Evolutionary conservation across 2,113 vertebrate species (phyloP), one percentile per base, ranked within the genome.

Genomic region (Tauraco erythrolophus): DNA sequence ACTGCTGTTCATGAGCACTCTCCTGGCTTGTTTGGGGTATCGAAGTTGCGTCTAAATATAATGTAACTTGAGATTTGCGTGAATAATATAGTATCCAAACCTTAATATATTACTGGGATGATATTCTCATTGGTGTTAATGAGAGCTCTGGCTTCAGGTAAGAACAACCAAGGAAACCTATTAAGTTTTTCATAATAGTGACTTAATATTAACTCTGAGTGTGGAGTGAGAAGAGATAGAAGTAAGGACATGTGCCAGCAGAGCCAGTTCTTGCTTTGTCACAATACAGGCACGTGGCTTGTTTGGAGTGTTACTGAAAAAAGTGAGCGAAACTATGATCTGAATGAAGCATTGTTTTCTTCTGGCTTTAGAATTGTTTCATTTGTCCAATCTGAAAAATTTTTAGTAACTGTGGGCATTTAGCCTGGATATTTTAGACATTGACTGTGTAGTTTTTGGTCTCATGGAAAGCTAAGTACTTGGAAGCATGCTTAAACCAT

Each of bases 241-340:
- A 81, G 25, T 30, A 79, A 62, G 19, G 16, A 21, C 0, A 0
- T 50, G 18, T 68, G 92, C 31, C 9, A 53, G 24, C 16, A 76
- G 25, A 88, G 9, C 19, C 19, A 0, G 0, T 72, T 89, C 14
- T 39, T 74, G 37, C n/a, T 87, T 48, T 6, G 2, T 78, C 50
- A 53, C 27, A 57, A n/a, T 77, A 23, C 9, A 33, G 41, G 16
- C 11, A 31, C 0, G 0, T 27, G 24, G 9, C 19, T 76, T 84
- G 27, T 45, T 77, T 27, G 8, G 69, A 61, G 19, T 3, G 7
- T 54, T 89, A 19, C 50, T 83, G 66, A 78, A 77, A 93, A 8
- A 41, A 84, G 23, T 37, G 18, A 84, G 39, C 9, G 6, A 64
- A 92, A 58, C 19, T 56, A 0, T 61, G n/a, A 70, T 37, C 15